phyloP scores from a whole-genome alignment of 1,140 invertebrate species.

The Magallana ariakensis region DNA sequence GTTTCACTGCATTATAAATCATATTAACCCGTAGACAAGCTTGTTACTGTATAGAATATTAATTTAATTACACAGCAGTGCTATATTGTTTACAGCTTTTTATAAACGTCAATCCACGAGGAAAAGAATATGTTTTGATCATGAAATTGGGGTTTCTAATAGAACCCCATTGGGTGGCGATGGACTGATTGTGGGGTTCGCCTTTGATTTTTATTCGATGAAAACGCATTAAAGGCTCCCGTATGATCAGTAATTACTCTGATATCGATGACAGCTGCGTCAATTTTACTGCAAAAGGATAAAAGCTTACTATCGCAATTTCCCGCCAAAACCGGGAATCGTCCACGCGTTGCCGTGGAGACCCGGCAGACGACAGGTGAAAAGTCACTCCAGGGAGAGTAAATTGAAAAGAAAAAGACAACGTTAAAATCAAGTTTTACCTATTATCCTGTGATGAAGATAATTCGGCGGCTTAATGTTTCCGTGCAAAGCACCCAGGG shows the following conservation, averaged over 20 bases:
- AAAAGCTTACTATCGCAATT: constrained; percentile 3
- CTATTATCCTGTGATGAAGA: constrained; percentile 24
- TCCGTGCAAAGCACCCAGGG: background rate
- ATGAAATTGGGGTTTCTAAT: background rate
- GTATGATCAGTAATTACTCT: constrained; percentile 2
- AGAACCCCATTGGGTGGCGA: background rate
- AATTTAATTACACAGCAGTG: constrained; percentile 24
- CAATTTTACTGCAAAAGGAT: background rate
- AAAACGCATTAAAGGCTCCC: constrained; percentile 14
- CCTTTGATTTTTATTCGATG: constrained; percentile 23
- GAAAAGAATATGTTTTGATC: constrained; percentile 20
- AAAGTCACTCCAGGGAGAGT: background rate
- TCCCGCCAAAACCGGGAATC: background rate
- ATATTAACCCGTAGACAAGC: constrained; percentile 7
- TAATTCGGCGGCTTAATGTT: constrained; percentile 12
- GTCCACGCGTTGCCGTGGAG: background rate
- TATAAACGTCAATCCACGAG: background rate
- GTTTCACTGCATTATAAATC: constrained; percentile 12
- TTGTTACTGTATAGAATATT: constrained; percentile 24
- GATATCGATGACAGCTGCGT: constrained; percentile 2
- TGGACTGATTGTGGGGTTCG: background rate
- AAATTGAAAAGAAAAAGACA: constrained; percentile 10
- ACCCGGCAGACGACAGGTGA: constrained; percentile 11
- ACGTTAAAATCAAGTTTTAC: constrained; percentile 5
- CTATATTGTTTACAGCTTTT: constrained; percentile 3